Base-by-base conservation (phyloP, 1,140 invertebrate species). In the Zaprionus africanus region DNA sequence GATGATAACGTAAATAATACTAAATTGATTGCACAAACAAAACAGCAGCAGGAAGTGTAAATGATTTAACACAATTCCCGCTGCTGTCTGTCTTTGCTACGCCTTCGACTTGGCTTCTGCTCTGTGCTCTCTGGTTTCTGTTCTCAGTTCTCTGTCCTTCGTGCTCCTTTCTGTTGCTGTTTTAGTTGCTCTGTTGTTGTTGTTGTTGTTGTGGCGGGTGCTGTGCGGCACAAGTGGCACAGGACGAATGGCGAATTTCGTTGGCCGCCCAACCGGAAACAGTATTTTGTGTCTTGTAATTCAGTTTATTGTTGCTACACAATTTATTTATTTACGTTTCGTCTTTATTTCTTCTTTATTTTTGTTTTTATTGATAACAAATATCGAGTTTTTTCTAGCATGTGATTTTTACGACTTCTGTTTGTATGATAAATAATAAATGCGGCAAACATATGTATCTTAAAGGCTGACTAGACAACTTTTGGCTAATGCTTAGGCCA, bases 21-120 rank as follows among this genome's bases (percentile, higher is more conserved):
- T 73, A 90, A 90, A 90, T 90, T 90, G 85, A 90, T 90, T 90
- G 85, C 86, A 90, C 85, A 90, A 90, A 90, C 81, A 85, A 90
- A 85, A 79, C 81, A 85, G 65, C 66, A 85, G 76, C 85, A 51
- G 85, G 85, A 90, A 90, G 85, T 90, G 85, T 90, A 79, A 90
- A 90, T 90, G 85, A 90, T 90, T 90, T 90, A 90, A 90, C 85
- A 88, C 85, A 79, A 81, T 79, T 87, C 71, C 77, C 51, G 53
- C 79, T 79, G 69, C 79, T 76, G 60, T 65, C 62, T 61, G 60
- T 65, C 62, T 61, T 71, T 64, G 69, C n/a, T 63, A 38, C 38
- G 72, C 77, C 58, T 85, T 69, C 57, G 68, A 57, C 76, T 77
- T 81, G 81, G 59, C 68, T 73, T 90, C 76, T 74, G 71, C 43